phyloP scores from a whole-genome alignment of 2,888 invertebrate species.

The Homarus gammarus region DNA sequence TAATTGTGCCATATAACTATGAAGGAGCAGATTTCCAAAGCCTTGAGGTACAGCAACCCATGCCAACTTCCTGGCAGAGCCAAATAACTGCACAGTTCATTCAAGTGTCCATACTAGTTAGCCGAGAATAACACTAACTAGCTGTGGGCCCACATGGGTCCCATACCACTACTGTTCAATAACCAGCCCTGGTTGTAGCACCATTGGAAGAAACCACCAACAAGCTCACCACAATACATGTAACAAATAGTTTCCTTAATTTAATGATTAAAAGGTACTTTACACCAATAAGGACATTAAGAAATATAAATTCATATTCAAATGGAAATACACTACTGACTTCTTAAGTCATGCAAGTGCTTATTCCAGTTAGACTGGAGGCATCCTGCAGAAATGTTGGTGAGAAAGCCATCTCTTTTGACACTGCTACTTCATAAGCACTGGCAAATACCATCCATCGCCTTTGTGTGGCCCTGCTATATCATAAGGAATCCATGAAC shows the following conservation, averaged over 20 bases:
- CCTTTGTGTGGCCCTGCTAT: conserved; percentile 18
- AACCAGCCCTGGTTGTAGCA: conserved; percentile 64
- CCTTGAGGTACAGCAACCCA: conserved; percentile 12
- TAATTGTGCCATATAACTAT: conserved; percentile 23
- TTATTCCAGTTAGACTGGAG: conserved; percentile 49
- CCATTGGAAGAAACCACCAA: conserved; percentile 60
- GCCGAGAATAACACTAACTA: conserved; percentile 35
- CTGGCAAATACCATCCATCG: conserved; percentile 44
- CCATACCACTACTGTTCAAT: conserved; percentile 41
- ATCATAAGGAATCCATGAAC: conserved; percentile 32
- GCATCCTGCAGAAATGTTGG: conserved; percentile 22
- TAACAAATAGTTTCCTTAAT: conserved; percentile 40
- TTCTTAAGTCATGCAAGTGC: conserved; percentile 52
- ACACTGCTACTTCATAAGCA: conserved; percentile 39
- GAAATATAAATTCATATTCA: conserved; percentile 70
- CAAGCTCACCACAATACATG: conserved; percentile 57
- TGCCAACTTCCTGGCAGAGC: conserved; percentile 39
- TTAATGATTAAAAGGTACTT: conserved; percentile 50
- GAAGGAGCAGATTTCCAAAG: conserved; percentile 9
- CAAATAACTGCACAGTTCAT: conserved; percentile 16
- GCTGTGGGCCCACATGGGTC: conserved; percentile 35
- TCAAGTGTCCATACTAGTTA: conserved; percentile 39
- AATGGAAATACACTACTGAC: conserved; percentile 66
- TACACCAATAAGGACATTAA: conserved; percentile 69
- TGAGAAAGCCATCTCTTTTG: conserved; percentile 14